These are phyloP conservation scores for Percopsis omiscomaycus DNA, from an alignment of 2,797 vertebrate species.

Conservation along the genomic window DNA sequence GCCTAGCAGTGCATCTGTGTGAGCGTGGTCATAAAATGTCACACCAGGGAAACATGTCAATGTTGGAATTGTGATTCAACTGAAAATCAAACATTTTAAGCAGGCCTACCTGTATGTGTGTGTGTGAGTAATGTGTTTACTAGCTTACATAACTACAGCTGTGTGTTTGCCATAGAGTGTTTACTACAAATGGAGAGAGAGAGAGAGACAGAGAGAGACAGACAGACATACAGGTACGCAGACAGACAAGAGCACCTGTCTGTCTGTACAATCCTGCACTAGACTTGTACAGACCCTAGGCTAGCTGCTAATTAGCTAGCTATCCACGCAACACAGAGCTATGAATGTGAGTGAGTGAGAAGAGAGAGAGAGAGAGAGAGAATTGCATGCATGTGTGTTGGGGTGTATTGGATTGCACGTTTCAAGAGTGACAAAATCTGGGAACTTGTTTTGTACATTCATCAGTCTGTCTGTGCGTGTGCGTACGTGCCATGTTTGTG, in stretches of 20 bases:
- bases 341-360: constrained; percentile 14
- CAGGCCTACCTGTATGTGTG: not conserved
- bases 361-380: constrained; percentile 26
- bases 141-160: constrained; percentile 14
- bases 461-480: constrained; percentile 16
- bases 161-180: not conserved
- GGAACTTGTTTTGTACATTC: not conserved
- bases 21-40: not conserved
- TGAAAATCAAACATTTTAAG: constrained; percentile 15
- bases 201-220: not conserved
- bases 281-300: too few relatives aligned
- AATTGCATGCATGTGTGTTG: constrained; percentile 37
- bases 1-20: constrained; percentile 27
- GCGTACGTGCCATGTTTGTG: too few relatives aligned
- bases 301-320: too few relatives aligned
- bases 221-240: constrained; percentile 7
- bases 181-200: not conserved
- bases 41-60: not conserved
- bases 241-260: constrained; percentile 36
- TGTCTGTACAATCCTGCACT: constrained; percentile 11
- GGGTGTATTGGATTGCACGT: constrained; percentile 49
- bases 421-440: constrained; percentile 15
- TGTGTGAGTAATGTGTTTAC: constrained; percentile 11
- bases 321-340: too few relatives aligned
- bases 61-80: constrained; percentile 7